Evolutionary conservation across 2,113 vertebrate species (phyloP), one percentile per base, ranked within the genome.

Genomic region (Micromys minutus): DNA sequence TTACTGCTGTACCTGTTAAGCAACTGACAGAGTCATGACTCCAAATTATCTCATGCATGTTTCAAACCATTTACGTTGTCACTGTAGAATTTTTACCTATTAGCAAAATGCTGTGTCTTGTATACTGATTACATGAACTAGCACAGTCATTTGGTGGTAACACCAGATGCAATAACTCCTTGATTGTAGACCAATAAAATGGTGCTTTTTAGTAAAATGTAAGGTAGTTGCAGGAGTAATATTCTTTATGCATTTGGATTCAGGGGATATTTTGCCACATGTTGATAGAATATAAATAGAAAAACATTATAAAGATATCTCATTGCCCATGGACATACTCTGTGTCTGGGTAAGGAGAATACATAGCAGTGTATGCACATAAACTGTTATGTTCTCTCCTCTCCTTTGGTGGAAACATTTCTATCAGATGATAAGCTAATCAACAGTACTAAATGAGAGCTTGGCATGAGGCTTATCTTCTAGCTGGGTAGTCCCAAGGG

Each of bases 1-100:
- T 84, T 89, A 47, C 52, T 81, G 88, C 69, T 77, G 71, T 3
- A 94, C 90, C 95, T 96, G 77, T 52, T 96, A 81, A 96, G 83
- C 86, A 91, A 45, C 91, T 95, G 95, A 95, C 95, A 95, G 94
- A 93, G 57, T 91, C 95, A 81, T 94, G 96, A 76, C 88, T 97
- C 92, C 87, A 95, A 96, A 98, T 96, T 92, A 96, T 94, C 90
- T 96, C 0, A 1, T 91, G 83, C 93, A 95, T 96, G 81, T 96
- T 97, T 96, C 69, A 95, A 87, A 84, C 93, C 93, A 95, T 94
- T 97, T 96, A 97, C 97, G 93, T 91, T 96, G 93, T 97, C 97
- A 97, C 87, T 95, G 96, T 93, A 96, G 89, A 57, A 81, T 95
- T 97, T n/a, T 95, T 96, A 83, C 89, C 92, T 97, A 96, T 98